phyloP scores from a whole-genome alignment of 2,888 invertebrate genomes.

The Thysanoteuthis rhombus region DNA sequence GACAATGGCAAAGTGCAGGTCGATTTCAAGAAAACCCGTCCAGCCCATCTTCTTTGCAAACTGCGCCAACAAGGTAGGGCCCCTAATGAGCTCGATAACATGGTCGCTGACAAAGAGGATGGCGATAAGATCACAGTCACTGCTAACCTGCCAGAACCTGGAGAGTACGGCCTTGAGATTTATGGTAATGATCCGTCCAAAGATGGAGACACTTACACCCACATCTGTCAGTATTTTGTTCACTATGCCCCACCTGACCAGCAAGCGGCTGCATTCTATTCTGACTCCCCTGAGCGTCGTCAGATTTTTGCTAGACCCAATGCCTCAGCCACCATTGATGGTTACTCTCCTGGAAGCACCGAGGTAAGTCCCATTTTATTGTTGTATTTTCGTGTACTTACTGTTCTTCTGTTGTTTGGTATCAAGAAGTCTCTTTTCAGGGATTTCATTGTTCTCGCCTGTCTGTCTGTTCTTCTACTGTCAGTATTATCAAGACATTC shows the following conservation, averaged over 20 bases:
- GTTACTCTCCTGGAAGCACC: conserved; percentile 47
- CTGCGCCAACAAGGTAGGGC: conserved; percentile 63
- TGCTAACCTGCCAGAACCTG: conserved; percentile 59
- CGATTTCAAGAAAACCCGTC: conserved; percentile 82
- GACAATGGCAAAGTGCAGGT: conserved; percentile 58
- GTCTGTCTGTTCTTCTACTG: conserved; percentile 1
- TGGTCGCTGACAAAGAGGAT: conserved; percentile 59
- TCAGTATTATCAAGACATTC: background rate
- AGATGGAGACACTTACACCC: conserved; percentile 65
- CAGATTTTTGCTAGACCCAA: conserved; percentile 38
- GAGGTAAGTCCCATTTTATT: conserved; percentile 45
- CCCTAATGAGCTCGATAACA: conserved; percentile 62
- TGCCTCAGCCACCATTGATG: conserved; percentile 40
- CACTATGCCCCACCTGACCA: conserved; percentile 55
- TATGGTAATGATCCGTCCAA: conserved; percentile 67
- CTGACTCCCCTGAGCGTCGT: conserved; percentile 53
- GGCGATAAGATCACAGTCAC: conserved; percentile 57
- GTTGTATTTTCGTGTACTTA: too few species aligned
- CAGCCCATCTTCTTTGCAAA: conserved; percentile 71
- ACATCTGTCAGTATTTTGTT: conserved; percentile 64
- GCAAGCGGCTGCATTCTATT: conserved; percentile 57
- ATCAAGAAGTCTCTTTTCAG: background rate
- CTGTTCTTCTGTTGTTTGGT: background rate
- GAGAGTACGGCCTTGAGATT: conserved; percentile 67
- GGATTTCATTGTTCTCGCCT: background rate